These are phyloP conservation scores for Falco novaeseelandiae DNA, from an alignment of 2,797 vertebrate species.

Conservation along the genomic window DNA sequence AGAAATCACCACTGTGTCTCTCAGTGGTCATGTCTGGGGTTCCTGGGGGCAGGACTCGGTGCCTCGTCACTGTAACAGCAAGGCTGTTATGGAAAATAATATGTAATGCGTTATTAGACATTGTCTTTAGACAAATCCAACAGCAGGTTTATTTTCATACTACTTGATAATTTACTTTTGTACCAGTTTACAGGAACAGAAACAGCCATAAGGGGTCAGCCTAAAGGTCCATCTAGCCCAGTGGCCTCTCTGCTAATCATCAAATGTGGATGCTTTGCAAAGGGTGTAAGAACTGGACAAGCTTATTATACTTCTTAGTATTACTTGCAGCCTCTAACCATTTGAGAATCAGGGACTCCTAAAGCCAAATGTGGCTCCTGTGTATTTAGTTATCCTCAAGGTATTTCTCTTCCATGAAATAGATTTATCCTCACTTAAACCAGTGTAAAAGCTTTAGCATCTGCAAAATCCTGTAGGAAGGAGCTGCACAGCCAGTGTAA, in stretches of 20 bases:
- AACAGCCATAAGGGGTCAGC: not conserved
- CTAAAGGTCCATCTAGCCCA: not conserved
- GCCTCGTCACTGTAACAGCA: not conserved
- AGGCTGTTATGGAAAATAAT: not conserved
- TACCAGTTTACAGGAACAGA: not conserved
- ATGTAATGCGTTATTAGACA: not conserved
- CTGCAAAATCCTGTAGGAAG: not conserved
- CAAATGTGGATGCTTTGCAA: not conserved
- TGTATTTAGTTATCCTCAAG: not conserved
- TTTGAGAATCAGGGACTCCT: not conserved
- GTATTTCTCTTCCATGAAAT: not conserved
- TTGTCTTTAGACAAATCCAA: not conserved
- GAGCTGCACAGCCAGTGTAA: not conserved
- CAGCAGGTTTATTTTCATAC: not conserved
- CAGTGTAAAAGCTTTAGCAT: not conserved
- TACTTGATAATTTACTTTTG: not conserved
- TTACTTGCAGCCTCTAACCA: not conserved
- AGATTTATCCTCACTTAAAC: not conserved
- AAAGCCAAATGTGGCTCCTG: not conserved
- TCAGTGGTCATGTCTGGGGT: not conserved
- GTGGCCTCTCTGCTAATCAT: not conserved
- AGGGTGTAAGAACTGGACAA: not conserved
- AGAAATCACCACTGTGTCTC: not conserved
- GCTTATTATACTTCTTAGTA: not conserved
- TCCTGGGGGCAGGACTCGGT: not conserved